phyloP scores from a whole-genome alignment of 2,113 vertebrate genomes.

The Orcinus orca region DNA sequence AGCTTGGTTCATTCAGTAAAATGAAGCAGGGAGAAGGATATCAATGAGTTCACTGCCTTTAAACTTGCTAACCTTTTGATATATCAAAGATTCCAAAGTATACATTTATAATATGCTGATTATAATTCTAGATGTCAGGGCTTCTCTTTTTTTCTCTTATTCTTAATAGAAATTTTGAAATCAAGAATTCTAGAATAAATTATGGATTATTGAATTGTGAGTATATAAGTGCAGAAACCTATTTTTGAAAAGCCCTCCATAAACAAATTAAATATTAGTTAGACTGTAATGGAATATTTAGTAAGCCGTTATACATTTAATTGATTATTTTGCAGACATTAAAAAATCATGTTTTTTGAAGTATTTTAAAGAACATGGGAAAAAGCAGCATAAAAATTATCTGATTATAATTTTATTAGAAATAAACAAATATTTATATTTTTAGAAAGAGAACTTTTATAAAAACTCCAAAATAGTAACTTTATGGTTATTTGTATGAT shows the following conservation, averaged over 20 bases:
- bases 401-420: not conserved
- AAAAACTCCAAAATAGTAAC: not conserved
- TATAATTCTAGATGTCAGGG: not conserved
- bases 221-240: not conserved
- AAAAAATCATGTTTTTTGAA: slow-evolving; percentile 5
- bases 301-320: not conserved
- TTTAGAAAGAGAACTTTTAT: not conserved
- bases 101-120: not conserved
- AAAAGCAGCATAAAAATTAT: not conserved
- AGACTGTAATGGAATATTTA: not conserved
- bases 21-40: not conserved
- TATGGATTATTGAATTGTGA: not conserved
- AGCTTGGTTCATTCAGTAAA: not conserved
- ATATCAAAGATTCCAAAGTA: not conserved
- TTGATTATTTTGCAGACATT: not conserved
- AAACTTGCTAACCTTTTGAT: not conserved
- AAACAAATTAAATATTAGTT: not conserved
- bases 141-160: not conserved
- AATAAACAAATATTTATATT: not conserved
- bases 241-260: not conserved
- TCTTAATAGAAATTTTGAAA: not conserved
- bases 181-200: not conserved
- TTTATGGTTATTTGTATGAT: not conserved
- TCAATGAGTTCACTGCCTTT: not conserved
- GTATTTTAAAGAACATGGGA: not conserved